These are phyloP conservation scores for Passer domesticus DNA, from an alignment of 2,113 vertebrate species.

Conservation along the genomic window DNA sequence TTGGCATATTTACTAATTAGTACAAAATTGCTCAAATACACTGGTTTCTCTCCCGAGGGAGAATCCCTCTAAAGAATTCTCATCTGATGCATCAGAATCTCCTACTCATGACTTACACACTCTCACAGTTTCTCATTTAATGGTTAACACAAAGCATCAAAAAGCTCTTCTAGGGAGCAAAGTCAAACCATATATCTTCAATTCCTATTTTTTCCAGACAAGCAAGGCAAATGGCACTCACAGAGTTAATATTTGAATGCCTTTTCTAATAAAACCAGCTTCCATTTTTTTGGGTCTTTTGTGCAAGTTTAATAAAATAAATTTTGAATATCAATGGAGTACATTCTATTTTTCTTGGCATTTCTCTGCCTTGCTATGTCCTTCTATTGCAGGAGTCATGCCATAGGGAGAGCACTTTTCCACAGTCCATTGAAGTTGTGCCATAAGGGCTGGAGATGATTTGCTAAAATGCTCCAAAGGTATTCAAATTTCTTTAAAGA, in stretches of 20 bases:
- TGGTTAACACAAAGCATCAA: slow-evolving; percentile 40
- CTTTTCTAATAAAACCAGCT: slow-evolving; percentile 67
- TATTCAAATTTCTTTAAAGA: slow-evolving; percentile 95
- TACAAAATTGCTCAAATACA: background rate
- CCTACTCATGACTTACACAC: background rate
- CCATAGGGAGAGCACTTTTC: slow-evolving; percentile 90
- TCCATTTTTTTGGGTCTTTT: slow-evolving; percentile 79
- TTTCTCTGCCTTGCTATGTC: slow-evolving; percentile 72
- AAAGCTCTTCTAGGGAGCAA: background rate
- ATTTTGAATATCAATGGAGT: slow-evolving; percentile 95
- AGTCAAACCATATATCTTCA: background rate
- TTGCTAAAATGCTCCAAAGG: slow-evolving; percentile 93
- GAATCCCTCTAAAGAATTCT: background rate
- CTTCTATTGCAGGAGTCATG: slow-evolving; percentile 78
- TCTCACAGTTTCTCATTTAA: slow-evolving; percentile 35
- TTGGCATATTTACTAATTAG: slow-evolving; percentile 17
- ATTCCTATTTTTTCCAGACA: background rate
- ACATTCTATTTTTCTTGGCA: slow-evolving; percentile 94
- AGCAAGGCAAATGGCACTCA: background rate
- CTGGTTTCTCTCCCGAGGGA: background rate
- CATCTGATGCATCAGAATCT: background rate
- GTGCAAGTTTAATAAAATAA: slow-evolving; percentile 94
- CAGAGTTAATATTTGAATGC: slow-evolving; percentile 68
- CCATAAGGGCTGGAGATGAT: slow-evolving; percentile 95
- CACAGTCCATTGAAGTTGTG: slow-evolving; percentile 90